These are phyloP conservation scores for Micoletzkya japonica DNA, from an alignment of 2,888 invertebrate genomes.

Conservation along the genomic window DNA sequence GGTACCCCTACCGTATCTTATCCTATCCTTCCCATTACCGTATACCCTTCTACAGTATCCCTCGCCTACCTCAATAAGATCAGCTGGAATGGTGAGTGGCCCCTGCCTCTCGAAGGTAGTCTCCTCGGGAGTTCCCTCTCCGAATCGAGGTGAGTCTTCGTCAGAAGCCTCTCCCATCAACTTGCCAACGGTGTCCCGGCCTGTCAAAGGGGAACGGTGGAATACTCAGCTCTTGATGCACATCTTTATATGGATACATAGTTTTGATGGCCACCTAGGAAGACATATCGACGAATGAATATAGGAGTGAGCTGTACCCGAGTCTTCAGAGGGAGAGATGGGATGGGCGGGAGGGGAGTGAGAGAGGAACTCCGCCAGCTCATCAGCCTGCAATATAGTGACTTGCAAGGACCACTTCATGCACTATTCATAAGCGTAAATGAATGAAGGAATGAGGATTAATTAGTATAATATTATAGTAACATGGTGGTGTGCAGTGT, in stretches of 20 bases:
- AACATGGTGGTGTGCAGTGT: background rate
- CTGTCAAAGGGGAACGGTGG: background rate
- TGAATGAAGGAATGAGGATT: background rate
- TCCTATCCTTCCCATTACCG: background rate
- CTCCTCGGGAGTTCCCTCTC: constrained; percentile 45
- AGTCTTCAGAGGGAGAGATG: constrained; percentile 18
- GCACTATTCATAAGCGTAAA: too few relatives aligned
- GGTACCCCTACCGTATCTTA: too few relatives aligned
- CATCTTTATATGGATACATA: background rate
- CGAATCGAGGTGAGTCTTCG: constrained; percentile 36
- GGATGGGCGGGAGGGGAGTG: background rate
- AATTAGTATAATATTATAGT: too few relatives aligned
- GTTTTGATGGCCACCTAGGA: too few relatives aligned
- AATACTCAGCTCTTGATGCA: background rate
- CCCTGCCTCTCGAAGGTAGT: constrained; percentile 33
- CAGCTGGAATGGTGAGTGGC: constrained; percentile 33
- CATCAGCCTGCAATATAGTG: too few relatives aligned
- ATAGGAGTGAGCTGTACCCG: background rate
- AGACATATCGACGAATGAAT: too few relatives aligned
- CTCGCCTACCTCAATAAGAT: constrained; percentile 20
- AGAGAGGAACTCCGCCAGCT: background rate
- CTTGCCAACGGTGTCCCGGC: constrained; percentile 8
- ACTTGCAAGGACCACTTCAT: background rate
- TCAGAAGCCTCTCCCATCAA: constrained; percentile 32
- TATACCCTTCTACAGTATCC: background rate